A percentile compares a stretch with the other conserved stretches of the same genome.
Conservation (phyloP, 2,113 vertebrate genomes). For the Notechis scutatus region DNA sequence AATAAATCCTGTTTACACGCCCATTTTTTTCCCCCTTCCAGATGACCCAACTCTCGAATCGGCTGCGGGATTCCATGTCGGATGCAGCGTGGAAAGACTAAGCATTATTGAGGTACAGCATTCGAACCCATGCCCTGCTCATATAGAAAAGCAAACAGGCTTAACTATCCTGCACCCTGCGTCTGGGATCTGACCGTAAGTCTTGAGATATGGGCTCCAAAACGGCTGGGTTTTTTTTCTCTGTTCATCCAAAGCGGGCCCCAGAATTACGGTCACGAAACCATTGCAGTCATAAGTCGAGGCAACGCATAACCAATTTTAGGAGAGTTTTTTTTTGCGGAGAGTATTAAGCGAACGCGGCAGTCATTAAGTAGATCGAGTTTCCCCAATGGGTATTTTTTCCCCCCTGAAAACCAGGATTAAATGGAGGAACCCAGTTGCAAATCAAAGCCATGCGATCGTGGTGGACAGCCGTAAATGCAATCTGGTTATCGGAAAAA, state of each 20-base stretch:
- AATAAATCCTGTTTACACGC: not conserved
- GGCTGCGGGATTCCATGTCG: conserved; percentile 71
- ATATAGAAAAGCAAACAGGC: not conserved
- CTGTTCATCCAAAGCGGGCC: not conserved
- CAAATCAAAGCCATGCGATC: too few species aligned
- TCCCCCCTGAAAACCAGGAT: too few species aligned
- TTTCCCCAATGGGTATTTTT: too few species aligned
- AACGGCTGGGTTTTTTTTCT: not conserved
- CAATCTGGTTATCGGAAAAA: too few species aligned
- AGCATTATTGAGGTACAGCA: conserved; percentile 75
- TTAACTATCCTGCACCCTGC: not conserved
- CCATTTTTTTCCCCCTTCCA: conserved; percentile 51
- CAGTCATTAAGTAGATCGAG: too few species aligned
- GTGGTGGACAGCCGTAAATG: not conserved
- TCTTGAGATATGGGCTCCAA: not conserved
- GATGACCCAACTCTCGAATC: conserved; percentile 79
- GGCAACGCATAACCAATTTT: not conserved
- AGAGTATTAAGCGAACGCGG: too few species aligned
- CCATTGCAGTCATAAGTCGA: not conserved
- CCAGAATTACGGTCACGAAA: not conserved
- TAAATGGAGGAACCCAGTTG: too few species aligned
- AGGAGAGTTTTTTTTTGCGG: too few species aligned
- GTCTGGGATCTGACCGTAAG: not conserved
- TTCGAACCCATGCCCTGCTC: not conserved
- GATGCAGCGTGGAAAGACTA: conserved; percentile 75